Conservation (phyloP, 2,797 vertebrate species). For the Microctenopoma steveboyesi region DNA sequence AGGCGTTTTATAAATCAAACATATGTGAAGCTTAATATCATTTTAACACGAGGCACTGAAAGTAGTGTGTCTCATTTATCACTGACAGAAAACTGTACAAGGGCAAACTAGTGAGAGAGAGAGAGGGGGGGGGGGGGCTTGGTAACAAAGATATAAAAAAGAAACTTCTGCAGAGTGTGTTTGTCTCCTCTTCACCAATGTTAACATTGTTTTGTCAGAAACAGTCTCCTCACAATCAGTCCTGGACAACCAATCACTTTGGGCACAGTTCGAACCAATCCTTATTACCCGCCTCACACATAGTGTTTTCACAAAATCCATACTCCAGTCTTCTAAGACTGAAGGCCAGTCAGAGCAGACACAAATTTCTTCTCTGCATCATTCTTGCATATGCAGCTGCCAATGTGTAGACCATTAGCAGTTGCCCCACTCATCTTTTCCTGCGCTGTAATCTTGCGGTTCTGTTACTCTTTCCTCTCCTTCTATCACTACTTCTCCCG, state of each 20-base stretch:
- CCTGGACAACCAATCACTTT: conserved; percentile 6
- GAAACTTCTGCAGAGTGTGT: background rate
- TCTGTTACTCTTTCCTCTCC: background rate
- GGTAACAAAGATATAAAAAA: background rate
- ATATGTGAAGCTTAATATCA: background rate
- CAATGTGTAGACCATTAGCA: conserved; percentile 1
- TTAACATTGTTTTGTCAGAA: conserved; percentile 8
- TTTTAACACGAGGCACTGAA: conserved; percentile 1
- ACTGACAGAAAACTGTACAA: background rate
- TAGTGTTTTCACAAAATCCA: conserved; percentile 24
- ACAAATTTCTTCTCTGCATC: background rate
- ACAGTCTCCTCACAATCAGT: conserved; percentile 5
- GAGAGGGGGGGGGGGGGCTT: conserved; percentile 1
- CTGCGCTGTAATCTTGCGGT: conserved; percentile 2
- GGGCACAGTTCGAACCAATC: conserved; percentile 13
- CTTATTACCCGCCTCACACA: background rate
- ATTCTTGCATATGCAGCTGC: conserved; percentile 12
- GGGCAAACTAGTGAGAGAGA: background rate
- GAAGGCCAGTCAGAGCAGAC: conserved; percentile 12
- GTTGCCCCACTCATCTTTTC: conserved; percentile 1
- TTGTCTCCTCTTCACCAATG: conserved; percentile 7
- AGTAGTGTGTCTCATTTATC: background rate
- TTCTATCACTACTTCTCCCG: conserved; percentile 45
- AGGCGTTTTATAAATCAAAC: conserved; percentile 8
- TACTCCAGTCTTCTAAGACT: conserved; percentile 1